Evolutionary conservation across 1,140 invertebrate species (phyloP).

Genomic region (Caenorhabditis latens): DNA sequence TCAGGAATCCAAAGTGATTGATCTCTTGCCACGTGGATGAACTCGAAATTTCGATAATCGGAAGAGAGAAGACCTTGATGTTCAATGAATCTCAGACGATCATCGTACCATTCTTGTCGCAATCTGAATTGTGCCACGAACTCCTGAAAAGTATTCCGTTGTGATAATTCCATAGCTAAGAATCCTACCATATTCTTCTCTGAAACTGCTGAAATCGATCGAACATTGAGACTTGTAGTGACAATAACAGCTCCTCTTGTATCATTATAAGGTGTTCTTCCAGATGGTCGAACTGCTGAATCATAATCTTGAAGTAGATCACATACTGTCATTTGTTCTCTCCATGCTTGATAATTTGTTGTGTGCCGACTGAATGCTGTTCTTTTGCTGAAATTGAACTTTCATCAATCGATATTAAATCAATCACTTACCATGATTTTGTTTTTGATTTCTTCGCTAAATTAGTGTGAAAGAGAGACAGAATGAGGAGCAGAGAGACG

Average conservation of each 20-base stretch:
- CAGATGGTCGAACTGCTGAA: conserved; percentile 73
- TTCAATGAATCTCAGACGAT: conserved; percentile 71
- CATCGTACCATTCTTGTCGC: conserved; percentile 77
- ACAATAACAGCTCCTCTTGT: conserved; percentile 75
- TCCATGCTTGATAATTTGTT: conserved; percentile 77
- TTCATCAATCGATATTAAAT: no score
- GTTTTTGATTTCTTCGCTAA: conserved; percentile 20
- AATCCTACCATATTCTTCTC: conserved; percentile 74
- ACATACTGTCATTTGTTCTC: conserved; percentile 76
- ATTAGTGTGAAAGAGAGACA: not conserved
- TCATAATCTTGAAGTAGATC: conserved; percentile 77
- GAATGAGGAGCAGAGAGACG: conserved; percentile 18
- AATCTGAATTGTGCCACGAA: conserved; percentile 77
- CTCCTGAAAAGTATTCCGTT: conserved; percentile 67
- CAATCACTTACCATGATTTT: not conserved
- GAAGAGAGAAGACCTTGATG: conserved; percentile 52
- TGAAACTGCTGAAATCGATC: conserved; percentile 75
- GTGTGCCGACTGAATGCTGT: conserved; percentile 75
- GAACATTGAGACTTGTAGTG: conserved; percentile 71
- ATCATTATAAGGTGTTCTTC: conserved; percentile 70
- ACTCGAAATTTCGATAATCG: conserved; percentile 80
- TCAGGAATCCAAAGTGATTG: conserved; percentile 93
- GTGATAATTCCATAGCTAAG: not conserved
- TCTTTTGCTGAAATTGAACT: conserved; percentile 68
- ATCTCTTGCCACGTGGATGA: conserved; percentile 89